Base-by-base conservation (phyloP, 2,113 vertebrate genomes). In the Ceyx melanurus region DNA sequence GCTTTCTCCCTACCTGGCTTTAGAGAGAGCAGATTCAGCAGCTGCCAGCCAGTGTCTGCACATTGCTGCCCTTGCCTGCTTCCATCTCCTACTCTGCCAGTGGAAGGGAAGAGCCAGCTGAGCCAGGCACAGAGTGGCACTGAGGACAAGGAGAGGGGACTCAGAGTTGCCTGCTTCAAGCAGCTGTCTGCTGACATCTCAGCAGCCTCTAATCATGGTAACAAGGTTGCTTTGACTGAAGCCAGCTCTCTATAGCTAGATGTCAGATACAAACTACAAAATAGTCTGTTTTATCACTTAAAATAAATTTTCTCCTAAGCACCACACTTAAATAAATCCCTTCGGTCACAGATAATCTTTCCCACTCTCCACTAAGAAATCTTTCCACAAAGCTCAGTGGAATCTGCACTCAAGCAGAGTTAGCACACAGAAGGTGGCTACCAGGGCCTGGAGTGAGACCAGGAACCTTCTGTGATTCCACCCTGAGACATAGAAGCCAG, bases 11-110 rank as follows among this genome's bases (percentile, higher is more conserved):
- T 57, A 16, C 58, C 26, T 53, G 67, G 40, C 45, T 89, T 76
- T 85, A 45, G 29, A 76, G 53, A 79, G 13, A 78, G 45, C 11
- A 53, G 53, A 33, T 75, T 82, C 71, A 91, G 53, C 6, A 42
- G 43, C 48, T n/a, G 53, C 26, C 43, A 85, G 3, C 40, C n/a
- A 85, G 5, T 0, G 0, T 23, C 40, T 1, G 0, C 66, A 43
- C 0, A 0, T 51, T 56, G 40, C 50, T 73, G 29, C 40, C 22
- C 54, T 57, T 85, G 29, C n/a, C 35, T 53, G 54, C 14, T 62
- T 79, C 71, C 58, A 43, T 26, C 3, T 11, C 10, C 61, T 22
- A 2, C 25, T 84, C 37, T 0, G 1, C 20, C 71, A 29, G 22
- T 26, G 18, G 73, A 73, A 73, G n/a, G 48, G 40, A 82, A 86